Evolutionary conservation across 2,888 invertebrate species (phyloP).

Genomic region (Ophion costatus): DNA sequence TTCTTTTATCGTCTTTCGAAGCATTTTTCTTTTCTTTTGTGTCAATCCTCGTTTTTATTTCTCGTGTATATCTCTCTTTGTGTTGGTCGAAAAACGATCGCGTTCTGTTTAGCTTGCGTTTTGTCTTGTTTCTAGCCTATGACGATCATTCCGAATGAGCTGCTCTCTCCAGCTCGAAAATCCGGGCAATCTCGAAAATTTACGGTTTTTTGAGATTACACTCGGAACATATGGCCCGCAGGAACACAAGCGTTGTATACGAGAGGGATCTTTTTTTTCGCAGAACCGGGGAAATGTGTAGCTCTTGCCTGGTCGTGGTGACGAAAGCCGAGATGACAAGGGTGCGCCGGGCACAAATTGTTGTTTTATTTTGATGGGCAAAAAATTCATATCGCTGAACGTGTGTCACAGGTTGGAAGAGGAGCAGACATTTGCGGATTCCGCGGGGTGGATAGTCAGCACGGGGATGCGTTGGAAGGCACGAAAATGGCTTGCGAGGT

Average conservation of each 20-base stretch:
- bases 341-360: slow-evolving; percentile 30
- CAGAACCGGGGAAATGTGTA: slow-evolving; percentile 38
- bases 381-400: slow-evolving; percentile 33
- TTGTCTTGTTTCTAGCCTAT: slow-evolving; percentile 18
- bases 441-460: too few relatives aligned
- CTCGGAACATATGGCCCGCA: slow-evolving; percentile 4
- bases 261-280: slow-evolving; percentile 27
- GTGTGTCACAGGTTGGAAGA: background rate
- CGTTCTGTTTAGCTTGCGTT: slow-evolving; percentile 20
- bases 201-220: slow-evolving; percentile 54
- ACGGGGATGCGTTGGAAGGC: too few relatives aligned
- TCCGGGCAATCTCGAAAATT: slow-evolving; percentile 41
- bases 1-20: too few relatives aligned
- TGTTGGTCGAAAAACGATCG: too few relatives aligned
- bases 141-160: slow-evolving; percentile 19
- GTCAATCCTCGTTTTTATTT: too few relatives aligned
- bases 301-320: background rate
- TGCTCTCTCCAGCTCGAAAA: slow-evolving; percentile 20
- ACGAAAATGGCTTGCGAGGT: too few relatives aligned
- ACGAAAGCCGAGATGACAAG: slow-evolving; percentile 36
- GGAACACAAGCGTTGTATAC: background rate
- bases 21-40: too few relatives aligned
- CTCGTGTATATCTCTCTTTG: background rate
- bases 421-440: background rate
- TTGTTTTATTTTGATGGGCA: slow-evolving; percentile 44